These are phyloP conservation scores for Polypedilum vanderplanki DNA, from an alignment of 1,140 invertebrate species.

Conservation along the genomic window DNA sequence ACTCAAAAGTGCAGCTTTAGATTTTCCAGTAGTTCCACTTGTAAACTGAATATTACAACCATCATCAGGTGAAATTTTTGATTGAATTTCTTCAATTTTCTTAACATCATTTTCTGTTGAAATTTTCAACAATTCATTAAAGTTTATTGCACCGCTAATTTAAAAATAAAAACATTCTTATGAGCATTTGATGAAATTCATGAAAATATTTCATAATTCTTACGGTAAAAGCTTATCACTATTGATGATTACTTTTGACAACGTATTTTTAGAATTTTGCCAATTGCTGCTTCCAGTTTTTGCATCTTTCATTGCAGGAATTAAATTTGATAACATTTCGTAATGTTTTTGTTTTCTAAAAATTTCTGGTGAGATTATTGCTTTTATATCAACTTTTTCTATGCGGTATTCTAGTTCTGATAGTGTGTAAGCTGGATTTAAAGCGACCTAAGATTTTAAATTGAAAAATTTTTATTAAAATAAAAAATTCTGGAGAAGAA, in stretches of 20 bases:
- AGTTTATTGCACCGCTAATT: constrained; percentile 49
- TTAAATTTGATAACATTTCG: constrained; percentile 51
- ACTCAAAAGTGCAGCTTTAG: constrained; percentile 79
- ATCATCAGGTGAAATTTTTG: constrained; percentile 48
- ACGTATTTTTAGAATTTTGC: constrained; percentile 43
- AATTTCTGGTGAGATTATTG: constrained; percentile 58
- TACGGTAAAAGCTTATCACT: constrained; percentile 49
- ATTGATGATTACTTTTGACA: constrained; percentile 51
- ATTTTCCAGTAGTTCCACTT: constrained; percentile 64
- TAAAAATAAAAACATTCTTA: neutral
- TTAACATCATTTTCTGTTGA: constrained; percentile 37
- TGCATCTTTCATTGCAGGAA: constrained; percentile 46
- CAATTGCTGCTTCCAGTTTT: constrained; percentile 42
- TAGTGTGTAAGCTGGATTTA: constrained; percentile 77
- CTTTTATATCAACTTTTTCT: constrained; percentile 68
- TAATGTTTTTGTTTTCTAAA: constrained; percentile 69
- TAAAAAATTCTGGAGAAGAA: no score
- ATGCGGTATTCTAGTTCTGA: constrained; percentile 73
- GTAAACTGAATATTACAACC: constrained; percentile 80
- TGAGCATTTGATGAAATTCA: no score
- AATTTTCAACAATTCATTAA: constrained; percentile 49
- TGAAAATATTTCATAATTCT: constrained; percentile 35
- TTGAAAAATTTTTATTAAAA: no score
- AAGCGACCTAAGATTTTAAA: constrained; percentile 55
- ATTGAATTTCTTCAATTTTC: constrained; percentile 44